Conservation (phyloP, 2,797 vertebrate genomes). For the Pipistrellus kuhlii region DNA sequence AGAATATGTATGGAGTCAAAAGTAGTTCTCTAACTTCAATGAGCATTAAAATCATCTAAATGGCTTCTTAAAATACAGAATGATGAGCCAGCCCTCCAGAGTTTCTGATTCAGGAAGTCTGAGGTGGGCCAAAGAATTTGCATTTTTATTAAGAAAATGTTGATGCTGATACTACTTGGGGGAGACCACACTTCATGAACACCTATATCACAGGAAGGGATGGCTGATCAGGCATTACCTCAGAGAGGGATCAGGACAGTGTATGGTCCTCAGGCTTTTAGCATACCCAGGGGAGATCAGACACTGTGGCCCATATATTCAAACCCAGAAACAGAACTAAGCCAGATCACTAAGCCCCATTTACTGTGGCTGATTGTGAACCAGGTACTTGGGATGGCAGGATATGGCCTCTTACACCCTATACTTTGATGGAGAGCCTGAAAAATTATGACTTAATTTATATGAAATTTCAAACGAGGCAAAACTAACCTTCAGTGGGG, state of each 20-base stretch:
- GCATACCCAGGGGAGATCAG: background rate
- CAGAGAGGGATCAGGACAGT: background rate
- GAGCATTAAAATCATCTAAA: background rate
- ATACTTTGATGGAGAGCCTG: background rate
- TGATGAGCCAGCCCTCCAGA: background rate
- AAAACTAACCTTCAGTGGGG: background rate
- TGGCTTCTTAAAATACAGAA: background rate
- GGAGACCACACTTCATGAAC: background rate
- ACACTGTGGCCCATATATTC: background rate
- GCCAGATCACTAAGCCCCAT: background rate
- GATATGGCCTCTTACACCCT: background rate
- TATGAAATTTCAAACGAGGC: background rate
- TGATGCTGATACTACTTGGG: background rate
- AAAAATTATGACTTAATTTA: background rate
- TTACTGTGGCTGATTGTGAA: background rate
- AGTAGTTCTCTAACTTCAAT: background rate
- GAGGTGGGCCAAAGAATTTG: background rate
- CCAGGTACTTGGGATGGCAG: background rate
- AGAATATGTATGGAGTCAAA: background rate
- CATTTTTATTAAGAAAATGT: background rate
- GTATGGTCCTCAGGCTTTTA: background rate
- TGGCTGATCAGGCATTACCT: background rate
- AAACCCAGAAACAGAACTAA: background rate
- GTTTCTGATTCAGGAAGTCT: conserved; percentile 33
- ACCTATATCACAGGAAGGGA: background rate